phyloP scores from a whole-genome alignment of 2,888 invertebrate species.

The Smittia aterrima region DNA sequence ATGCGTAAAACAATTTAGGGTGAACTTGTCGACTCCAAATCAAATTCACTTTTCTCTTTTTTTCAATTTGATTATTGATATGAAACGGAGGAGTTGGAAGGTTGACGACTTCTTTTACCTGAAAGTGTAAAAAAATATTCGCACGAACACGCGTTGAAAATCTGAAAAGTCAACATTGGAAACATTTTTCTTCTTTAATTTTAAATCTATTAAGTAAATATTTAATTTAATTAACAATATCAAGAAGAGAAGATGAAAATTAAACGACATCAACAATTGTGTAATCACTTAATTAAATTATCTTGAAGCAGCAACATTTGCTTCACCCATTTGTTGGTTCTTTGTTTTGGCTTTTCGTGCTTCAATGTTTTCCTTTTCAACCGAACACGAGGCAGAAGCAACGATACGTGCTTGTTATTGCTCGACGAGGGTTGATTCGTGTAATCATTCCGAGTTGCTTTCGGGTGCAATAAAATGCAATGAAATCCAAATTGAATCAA shows the following conservation, averaged over 20 bases:
- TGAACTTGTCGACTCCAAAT: neutral
- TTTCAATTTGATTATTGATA: neutral
- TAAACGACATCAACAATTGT: constrained; percentile 39
- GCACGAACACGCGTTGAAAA: neutral
- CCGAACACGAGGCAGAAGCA: neutral
- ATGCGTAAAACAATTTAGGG: too few species aligned
- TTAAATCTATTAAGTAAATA: constrained; percentile 35
- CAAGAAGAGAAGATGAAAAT: constrained; percentile 4
- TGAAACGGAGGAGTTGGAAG: too few species aligned
- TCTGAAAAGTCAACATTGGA: too few species aligned
- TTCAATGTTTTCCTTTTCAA: neutral
- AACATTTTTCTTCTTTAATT: constrained; percentile 11
- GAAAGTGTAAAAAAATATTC: neutral
- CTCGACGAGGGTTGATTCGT: neutral
- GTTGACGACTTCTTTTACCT: too few species aligned
- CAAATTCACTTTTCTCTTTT: neutral
- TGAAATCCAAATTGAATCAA: constrained; percentile 8
- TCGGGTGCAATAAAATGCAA: neutral
- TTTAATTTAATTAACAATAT: constrained; percentile 35
- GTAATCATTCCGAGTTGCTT: neutral
- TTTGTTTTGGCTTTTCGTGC: neutral
- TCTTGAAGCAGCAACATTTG: neutral
- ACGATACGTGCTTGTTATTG: constrained; percentile 1
- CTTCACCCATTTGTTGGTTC: neutral
- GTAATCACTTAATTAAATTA: constrained; percentile 41